Base-by-base conservation (phyloP, 2,113 vertebrate species). In the Cinclus mexicanus region DNA sequence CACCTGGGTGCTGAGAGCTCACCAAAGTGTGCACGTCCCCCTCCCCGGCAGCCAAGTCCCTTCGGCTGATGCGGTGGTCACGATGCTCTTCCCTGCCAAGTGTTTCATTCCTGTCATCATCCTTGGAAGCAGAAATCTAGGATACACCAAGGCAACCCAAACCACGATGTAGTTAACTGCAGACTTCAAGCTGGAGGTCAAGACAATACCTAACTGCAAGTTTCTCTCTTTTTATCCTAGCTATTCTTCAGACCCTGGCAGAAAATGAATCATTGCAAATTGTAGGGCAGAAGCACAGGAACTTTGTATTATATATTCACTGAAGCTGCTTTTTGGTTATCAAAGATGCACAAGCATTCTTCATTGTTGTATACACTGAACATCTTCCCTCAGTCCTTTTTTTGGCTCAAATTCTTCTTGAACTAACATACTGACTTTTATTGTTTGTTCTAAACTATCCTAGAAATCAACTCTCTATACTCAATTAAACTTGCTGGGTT, bases 11-110 rank as follows among this genome's bases (percentile, higher is more conserved):
- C 72, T 37, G 50, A 52, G 56, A 80, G 31, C 96, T 97, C 98
- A 99, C 99, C 98, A 99, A 97, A 50, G 97, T 98, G 33, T 99
- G 98, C 90, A 99, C 81, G 1, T 98, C 97, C 13, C 93, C 98
- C 91, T 98, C 98, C 2, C 46, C 3, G 3, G 97, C 95, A 61
- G 96, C 69, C 14, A 97, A 11, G 83, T 99, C 99, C 84, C 99
- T 97, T 56, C 97, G 98, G 53, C 97, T 98, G 77, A 98, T 50
- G 5, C 85, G 97, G 92, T 98, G 98, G 49, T 85, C 82, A 6
- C 69, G 89, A 39, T 98, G 95, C 46, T 98, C 98, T 56, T 98
- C 97, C 5, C 97, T 97, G 49, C 63, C 23, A 9, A 79, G 7
- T 0, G 97, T 98, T 50, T 96, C 97, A 83, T 99, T 99, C 91